Evolutionary conservation across 2,797 vertebrate genomes (phyloP), one percentile per base, ranked within the genome.

Genomic region (Oreochromis mossambicus): DNA sequence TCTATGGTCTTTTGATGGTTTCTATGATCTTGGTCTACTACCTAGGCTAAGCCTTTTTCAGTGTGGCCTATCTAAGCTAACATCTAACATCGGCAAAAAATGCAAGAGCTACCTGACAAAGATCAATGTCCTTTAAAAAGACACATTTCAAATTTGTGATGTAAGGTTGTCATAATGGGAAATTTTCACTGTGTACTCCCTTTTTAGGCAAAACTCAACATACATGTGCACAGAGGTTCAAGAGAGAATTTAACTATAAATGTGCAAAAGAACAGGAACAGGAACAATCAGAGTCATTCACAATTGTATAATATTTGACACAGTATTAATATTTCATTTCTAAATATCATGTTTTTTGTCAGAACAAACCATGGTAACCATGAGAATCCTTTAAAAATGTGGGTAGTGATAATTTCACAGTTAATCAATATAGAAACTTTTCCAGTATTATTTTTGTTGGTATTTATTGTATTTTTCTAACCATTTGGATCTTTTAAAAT

Each of bases 131-230:
- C 2, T 70, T 43, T 70, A 46, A 14, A 46, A 8, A 70, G 43
- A 17, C 41, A 3, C 0, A 1, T 17, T 38, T 41, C 3, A 4
- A 9, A 41, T 8, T 38, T 6, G 24, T 66, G 63, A 0, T 68
- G 21, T 24, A 41, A 38, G 3, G 63, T 5, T 68, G 21, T 21
- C 34, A 41, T 1, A 38, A 68, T 41, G 12, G 4, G 36, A 68
- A 21, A 1, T 68, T 0, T 38, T 66, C 61, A 8, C 61, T 66
- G 34, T 66, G 61, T 66, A 34, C 11, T 14, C 6, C 4, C 19
- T 38, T 66, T 7, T 63, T 21, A 36, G 58, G 58, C 61, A 38
- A 63, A 38, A 36, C 1, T 38, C 19, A 66, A 21, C 6, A 38
- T 66, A 38, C 19, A 70, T 1, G 8, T 70, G 13, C n/a, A 24